These are phyloP conservation scores for Nebria brevicollis DNA, from an alignment of 2,888 invertebrate genomes.

Conservation along the genomic window DNA sequence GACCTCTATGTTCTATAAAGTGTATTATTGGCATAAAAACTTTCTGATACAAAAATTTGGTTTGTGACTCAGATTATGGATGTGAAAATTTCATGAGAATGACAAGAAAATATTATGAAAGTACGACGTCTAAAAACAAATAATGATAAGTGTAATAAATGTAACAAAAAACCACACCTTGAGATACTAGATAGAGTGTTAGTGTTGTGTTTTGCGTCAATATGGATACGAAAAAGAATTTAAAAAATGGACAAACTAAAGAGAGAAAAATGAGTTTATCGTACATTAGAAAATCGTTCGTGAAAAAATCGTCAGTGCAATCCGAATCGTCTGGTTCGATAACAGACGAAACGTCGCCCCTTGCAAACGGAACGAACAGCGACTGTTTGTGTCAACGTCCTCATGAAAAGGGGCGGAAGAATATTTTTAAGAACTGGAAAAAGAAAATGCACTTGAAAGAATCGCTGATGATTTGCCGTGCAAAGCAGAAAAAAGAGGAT, in stretches of 20 bases:
- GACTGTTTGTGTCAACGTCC: conserved; percentile 42
- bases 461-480: conserved; percentile 35
- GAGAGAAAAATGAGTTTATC: conserved; percentile 44
- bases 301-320: conserved; percentile 24
- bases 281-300: conserved; percentile 41
- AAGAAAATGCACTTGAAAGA: conserved; percentile 44
- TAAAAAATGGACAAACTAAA: conserved; percentile 43
- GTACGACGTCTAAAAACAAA: conserved; percentile 22
- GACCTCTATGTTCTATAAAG: background rate
- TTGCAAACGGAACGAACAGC: conserved; percentile 25
- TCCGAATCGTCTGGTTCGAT: conserved; percentile 32
- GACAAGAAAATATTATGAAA: conserved; percentile 42
- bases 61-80: conserved; percentile 39
- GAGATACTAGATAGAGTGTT: conserved; percentile 30
- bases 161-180: conserved; percentile 33
- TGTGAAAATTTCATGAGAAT: conserved; percentile 42
- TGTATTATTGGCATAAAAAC: background rate
- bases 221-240: conserved; percentile 41
- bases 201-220: conserved; percentile 30
- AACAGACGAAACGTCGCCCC: conserved; percentile 26
- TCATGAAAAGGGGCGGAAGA: conserved; percentile 36
- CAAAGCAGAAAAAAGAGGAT: conserved; percentile 42
- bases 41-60: conserved; percentile 25
- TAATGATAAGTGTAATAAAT: conserved; percentile 38
- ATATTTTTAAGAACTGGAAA: conserved; percentile 42